Conservation (phyloP, 2,888 invertebrate species). For the Sphecodes monilicornis region DNA sequence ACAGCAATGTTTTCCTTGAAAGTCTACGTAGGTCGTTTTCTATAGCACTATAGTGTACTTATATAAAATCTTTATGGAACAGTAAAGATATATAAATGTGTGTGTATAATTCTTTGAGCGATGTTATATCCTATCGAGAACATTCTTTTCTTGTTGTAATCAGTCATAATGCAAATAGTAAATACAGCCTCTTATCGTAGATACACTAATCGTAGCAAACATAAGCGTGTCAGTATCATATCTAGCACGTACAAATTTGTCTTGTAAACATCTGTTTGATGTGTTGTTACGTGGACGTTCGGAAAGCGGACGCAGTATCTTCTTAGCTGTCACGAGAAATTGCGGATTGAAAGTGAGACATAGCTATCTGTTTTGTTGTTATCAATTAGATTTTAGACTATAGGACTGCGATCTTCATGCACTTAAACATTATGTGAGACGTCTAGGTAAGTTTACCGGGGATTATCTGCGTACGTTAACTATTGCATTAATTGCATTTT, state of each 20-base stretch:
- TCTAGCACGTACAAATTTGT: constrained; percentile 57
- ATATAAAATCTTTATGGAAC: background rate
- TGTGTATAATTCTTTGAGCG: background rate
- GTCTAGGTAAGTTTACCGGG: background rate
- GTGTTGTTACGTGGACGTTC: constrained; percentile 13
- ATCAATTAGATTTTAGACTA: background rate
- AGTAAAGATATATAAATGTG: background rate
- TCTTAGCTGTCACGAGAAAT: background rate
- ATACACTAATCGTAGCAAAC: constrained; percentile 59
- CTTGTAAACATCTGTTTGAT: constrained; percentile 39
- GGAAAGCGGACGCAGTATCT: background rate
- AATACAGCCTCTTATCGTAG: constrained; percentile 61
- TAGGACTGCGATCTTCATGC: background rate
- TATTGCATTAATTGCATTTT: background rate
- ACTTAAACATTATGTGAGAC: background rate
- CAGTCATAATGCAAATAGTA: constrained; percentile 42
- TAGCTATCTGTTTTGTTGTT: background rate
- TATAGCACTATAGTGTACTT: background rate
- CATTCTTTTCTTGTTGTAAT: background rate
- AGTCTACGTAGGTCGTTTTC: background rate
- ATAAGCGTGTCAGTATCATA: constrained; percentile 43
- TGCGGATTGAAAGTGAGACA: background rate
- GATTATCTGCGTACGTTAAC: background rate
- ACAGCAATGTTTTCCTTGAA: background rate
- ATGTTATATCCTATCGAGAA: background rate